These are phyloP conservation scores for Thaumetopoea pityocampa DNA, from an alignment of 1,140 invertebrate genomes.

Conservation along the genomic window DNA sequence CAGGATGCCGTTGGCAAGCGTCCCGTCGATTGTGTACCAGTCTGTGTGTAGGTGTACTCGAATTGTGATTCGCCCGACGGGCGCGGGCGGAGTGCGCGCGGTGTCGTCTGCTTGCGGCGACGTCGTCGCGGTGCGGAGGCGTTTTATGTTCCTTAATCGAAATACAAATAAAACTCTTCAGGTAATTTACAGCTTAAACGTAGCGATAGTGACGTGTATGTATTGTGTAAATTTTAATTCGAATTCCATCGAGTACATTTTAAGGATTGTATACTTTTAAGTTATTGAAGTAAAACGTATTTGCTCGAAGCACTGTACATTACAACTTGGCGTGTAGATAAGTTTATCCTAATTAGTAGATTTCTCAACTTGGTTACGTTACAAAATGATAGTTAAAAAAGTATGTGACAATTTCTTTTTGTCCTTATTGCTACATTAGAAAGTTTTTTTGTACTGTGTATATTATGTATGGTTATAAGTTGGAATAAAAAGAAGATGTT, in stretches of 20 bases:
- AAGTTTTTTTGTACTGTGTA: constrained; percentile 78
- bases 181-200: constrained; percentile 68
- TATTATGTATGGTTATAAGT: constrained; percentile 77
- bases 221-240: constrained; percentile 75
- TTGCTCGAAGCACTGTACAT: constrained; percentile 75
- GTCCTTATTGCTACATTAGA: constrained; percentile 73
- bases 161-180: constrained; percentile 71
- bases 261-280: constrained; percentile 73
- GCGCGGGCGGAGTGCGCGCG: constrained; percentile 59
- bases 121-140: constrained; percentile 69
- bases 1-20: constrained; percentile 51
- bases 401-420: constrained; percentile 71
- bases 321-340: constrained; percentile 71
- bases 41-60: constrained; percentile 60
- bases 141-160: constrained; percentile 74
- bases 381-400: constrained; percentile 62
- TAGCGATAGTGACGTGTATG: constrained; percentile 72
- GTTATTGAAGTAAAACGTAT: constrained; percentile 71
- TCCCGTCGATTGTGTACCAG: constrained; percentile 50
- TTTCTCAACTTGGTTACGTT: constrained; percentile 71
- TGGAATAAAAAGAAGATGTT: constrained; percentile 77
- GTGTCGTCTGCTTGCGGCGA: constrained; percentile 73
- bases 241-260: constrained; percentile 74
- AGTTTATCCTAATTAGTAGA: constrained; percentile 72
- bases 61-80: constrained; percentile 56